Conservation (phyloP, 2,888 invertebrate genomes). For the Clusia tigrina region DNA sequence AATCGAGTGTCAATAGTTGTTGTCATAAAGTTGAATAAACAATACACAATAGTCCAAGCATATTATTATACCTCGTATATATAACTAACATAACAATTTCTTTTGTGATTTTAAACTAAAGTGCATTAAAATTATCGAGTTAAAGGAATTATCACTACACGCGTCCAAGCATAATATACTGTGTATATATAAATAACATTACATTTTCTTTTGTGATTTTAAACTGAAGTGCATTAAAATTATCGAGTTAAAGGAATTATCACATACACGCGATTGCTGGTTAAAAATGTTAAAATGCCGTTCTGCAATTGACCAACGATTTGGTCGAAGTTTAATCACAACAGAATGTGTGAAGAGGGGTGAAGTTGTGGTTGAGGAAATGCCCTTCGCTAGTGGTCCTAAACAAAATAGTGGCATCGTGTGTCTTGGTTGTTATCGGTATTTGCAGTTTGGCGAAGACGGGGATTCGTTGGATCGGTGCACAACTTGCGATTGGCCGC, state of each 20-base stretch:
- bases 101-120: too few species aligned
- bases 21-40: too few species aligned
- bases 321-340: constrained; percentile 77
- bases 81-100: too few species aligned
- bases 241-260: constrained; percentile 32
- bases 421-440: constrained; percentile 79
- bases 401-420: constrained; percentile 77
- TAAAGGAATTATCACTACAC: constrained; percentile 30
- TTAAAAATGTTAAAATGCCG: constrained; percentile 55
- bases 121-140: constrained; percentile 37
- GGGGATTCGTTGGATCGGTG: constrained; percentile 67
- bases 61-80: too few species aligned
- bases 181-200: too few species aligned
- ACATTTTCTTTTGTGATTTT: too few species aligned
- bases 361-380: constrained; percentile 75
- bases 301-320: constrained; percentile 67
- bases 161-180: too few species aligned
- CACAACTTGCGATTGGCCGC: constrained; percentile 76
- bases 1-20: too few species aligned
- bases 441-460: constrained; percentile 62
- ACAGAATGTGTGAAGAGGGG: constrained; percentile 74
- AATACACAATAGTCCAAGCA: too few species aligned
- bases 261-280: constrained; percentile 20
- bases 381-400: constrained; percentile 79
- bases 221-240: constrained; percentile 32